Percentiles rank a stretch among this genome's conserved stretches.
phyloP scores from a whole-genome alignment of 2,888 invertebrate species.

The Emesis russula region DNA sequence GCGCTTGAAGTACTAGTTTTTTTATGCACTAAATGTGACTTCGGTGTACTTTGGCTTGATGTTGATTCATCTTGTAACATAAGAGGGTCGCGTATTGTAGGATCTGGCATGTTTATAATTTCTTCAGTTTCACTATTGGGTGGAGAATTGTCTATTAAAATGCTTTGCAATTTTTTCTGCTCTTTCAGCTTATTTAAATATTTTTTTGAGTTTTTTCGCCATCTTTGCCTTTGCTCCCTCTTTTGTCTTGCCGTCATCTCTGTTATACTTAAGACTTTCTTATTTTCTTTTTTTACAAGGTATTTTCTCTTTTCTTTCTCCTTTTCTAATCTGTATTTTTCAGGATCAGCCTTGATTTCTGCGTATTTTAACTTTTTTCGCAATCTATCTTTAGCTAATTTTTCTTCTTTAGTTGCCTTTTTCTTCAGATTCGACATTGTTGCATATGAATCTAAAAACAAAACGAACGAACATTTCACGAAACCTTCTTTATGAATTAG shows the following conservation, averaged over 20 bases:
- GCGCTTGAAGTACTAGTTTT: background rate
- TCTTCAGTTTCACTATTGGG: too few species aligned
- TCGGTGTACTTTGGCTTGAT: conserved; percentile 7
- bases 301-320: conserved; percentile 24
- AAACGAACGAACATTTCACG: conserved; percentile 16
- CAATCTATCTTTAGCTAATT: conserved; percentile 11
- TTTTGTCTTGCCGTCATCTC: conserved; percentile 10
- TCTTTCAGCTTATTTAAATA: conserved; percentile 11
- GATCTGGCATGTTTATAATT: too few species aligned
- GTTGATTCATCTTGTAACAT: conserved; percentile 8
- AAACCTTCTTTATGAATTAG: conserved; percentile 5
- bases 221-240: conserved; percentile 21
- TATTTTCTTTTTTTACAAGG: conserved; percentile 21
- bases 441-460: conserved; percentile 24
- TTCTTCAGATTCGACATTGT: conserved; percentile 4
- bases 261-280: conserved; percentile 11
- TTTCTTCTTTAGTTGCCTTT: conserved; percentile 20
- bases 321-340: background rate
- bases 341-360: conserved; percentile 19
- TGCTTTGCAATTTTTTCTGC: conserved; percentile 27
- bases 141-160: conserved; percentile 21
- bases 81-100: conserved; percentile 4
- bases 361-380: background rate
- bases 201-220: conserved; percentile 21
- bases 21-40: background rate